phyloP scores from a whole-genome alignment of 2,888 invertebrate genomes.

The Rhodophaea formosa region DNA sequence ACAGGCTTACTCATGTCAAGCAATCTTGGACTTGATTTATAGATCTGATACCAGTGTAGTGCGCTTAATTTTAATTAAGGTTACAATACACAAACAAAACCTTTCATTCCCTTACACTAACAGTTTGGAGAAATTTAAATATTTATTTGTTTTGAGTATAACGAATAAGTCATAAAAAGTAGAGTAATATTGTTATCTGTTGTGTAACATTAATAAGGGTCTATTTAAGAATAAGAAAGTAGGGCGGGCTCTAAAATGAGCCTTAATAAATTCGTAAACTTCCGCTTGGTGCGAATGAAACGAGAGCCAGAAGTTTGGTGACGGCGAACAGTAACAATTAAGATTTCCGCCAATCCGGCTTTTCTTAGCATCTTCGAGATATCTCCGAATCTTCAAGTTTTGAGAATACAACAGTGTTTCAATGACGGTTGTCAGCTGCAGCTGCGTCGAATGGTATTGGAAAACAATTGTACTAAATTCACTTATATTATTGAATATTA shows the following conservation, averaged over 20 bases:
- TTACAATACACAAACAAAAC: no score
- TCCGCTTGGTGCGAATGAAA: constrained; percentile 30
- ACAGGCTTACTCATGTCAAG: no score
- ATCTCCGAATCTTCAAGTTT: constrained; percentile 12
- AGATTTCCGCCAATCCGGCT: constrained; percentile 32
- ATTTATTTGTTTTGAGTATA: no score
- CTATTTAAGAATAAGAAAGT: constrained; percentile 1
- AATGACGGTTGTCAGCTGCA: constrained; percentile 24
- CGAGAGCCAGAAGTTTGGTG: constrained; percentile 29
- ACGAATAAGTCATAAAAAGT: no score
- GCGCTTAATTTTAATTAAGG: no score
- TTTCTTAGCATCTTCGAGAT: constrained; percentile 22
- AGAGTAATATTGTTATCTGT: no score
- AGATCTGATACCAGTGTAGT: no score
- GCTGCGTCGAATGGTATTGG: constrained; percentile 6
- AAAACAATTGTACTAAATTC: not conserved
- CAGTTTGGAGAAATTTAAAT: no score
- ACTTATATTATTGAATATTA: not conserved
- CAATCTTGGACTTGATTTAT: no score
- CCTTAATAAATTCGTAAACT: constrained; percentile 40
- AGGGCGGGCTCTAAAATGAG: constrained; percentile 25
- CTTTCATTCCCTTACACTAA: no score
- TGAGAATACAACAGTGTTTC: constrained; percentile 2
- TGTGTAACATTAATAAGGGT: no score
- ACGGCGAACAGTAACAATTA: constrained; percentile 32